These are phyloP conservation scores for Forpus xanthops DNA, from an alignment of 2,797 vertebrate genomes.

Conservation along the genomic window DNA sequence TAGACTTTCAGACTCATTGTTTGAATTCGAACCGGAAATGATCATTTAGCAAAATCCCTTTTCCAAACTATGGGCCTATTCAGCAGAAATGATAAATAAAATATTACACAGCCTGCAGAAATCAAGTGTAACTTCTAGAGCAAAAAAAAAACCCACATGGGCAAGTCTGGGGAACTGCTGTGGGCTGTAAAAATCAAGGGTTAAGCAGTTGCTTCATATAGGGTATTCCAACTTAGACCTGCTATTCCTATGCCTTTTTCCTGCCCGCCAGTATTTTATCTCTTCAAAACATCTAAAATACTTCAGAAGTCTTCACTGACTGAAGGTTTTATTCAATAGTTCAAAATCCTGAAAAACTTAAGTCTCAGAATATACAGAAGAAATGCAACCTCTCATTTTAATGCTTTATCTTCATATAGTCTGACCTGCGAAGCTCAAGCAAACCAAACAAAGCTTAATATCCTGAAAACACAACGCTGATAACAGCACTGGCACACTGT, in stretches of 20 bases:
- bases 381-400: not conserved
- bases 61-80: constrained; percentile 72
- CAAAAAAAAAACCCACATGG: not conserved
- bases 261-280: not conserved
- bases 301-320: not conserved
- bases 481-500: not conserved
- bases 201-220: not conserved
- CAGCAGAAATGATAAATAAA: constrained; percentile 74
- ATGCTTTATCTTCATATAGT: not conserved
- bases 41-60: constrained; percentile 61
- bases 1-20: constrained; percentile 51
- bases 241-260: not conserved
- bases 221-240: not conserved
- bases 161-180: not conserved
- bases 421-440: fast-evolving
- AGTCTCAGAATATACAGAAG: not conserved
- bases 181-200: not conserved
- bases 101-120: not conserved
- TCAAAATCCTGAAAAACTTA: not conserved
- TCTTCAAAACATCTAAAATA: not conserved
- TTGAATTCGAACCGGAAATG: constrained; percentile 63
- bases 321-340: not conserved
- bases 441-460: not conserved
- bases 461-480: not conserved
- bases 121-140: not conserved